A percentile compares a stretch with the other conserved stretches of the same genome.
Conservation (phyloP, 2,113 vertebrate species). For the Egretta garzetta region DNA sequence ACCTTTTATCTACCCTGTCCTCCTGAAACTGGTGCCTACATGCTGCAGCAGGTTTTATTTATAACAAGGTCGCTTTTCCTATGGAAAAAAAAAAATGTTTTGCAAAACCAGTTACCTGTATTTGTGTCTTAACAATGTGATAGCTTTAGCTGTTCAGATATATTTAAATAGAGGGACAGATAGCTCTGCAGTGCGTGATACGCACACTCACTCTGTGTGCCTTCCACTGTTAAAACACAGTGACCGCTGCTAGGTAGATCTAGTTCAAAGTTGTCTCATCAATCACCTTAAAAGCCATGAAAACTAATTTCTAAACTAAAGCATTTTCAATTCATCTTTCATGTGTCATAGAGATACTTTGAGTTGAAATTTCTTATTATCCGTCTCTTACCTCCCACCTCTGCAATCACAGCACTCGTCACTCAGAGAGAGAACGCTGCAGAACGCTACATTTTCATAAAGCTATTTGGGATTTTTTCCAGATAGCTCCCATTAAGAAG, state of each 20-base stretch:
- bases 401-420: slow-evolving; percentile 29
- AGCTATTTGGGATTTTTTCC: not conserved
- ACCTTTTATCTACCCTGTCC: not conserved
- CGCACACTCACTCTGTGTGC: not conserved
- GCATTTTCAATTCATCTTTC: slow-evolving; percentile 54
- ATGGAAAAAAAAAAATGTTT: fast-evolving
- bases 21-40: not conserved
- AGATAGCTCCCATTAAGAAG: slow-evolving; percentile 7
- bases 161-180: not conserved
- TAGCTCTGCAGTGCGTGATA: not conserved
- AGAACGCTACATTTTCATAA: slow-evolving; percentile 14
- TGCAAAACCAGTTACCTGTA: not conserved
- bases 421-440: not conserved
- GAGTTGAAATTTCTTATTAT: slow-evolving; percentile 39
- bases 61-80: not conserved
- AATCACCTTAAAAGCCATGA: slow-evolving; percentile 47
- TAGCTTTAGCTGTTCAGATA: not conserved
- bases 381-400: slow-evolving; percentile 44
- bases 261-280: slow-evolving; percentile 36
- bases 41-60: not conserved
- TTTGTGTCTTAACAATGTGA: not conserved
- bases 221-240: not conserved
- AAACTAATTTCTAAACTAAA: slow-evolving; percentile 55
- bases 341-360: slow-evolving; percentile 28
- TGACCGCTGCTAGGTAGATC: not conserved